Conservation (phyloP, 1,140 invertebrate species). For the Bombus pascuorum region DNA sequence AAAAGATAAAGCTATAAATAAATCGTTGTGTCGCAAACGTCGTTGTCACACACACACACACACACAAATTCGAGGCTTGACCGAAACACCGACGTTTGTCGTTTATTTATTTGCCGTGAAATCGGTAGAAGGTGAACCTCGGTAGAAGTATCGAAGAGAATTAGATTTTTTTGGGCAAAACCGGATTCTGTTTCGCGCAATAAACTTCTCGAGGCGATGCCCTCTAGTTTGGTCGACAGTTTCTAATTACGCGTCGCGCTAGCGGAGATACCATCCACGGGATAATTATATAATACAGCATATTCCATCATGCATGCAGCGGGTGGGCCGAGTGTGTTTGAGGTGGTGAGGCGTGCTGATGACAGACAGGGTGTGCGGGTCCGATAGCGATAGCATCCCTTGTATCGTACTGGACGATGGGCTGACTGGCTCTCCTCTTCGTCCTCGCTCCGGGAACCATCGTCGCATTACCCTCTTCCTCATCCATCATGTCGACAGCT, state of each 20-base stretch:
- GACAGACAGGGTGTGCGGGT: slow-evolving; percentile 79
- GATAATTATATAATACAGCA: slow-evolving; percentile 76
- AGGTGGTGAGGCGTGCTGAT: slow-evolving; percentile 79
- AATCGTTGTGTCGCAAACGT: background rate
- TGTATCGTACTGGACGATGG: slow-evolving; percentile 75
- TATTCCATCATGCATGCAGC: slow-evolving; percentile 74
- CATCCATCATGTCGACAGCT: slow-evolving; percentile 80
- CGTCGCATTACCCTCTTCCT: slow-evolving; percentile 72
- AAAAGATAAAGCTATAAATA: background rate
- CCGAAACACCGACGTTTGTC: background rate
- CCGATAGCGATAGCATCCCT: slow-evolving; percentile 78
- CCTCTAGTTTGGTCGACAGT: slow-evolving; percentile 61
- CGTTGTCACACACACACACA: no score
- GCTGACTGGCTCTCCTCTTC: slow-evolving; percentile 63
- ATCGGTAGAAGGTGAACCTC: background rate
- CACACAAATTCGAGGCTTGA: no score
- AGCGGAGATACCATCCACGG: slow-evolving; percentile 66
- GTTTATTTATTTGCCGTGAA: background rate
- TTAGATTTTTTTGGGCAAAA: background rate
- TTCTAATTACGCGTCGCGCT: slow-evolving; percentile 71
- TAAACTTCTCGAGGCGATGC: slow-evolving; percentile 44
- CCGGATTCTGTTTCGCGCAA: slow-evolving; percentile 40
- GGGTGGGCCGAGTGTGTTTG: slow-evolving; percentile 77
- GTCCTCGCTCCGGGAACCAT: slow-evolving; percentile 73
- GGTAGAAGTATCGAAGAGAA: background rate